Conservation (phyloP, 2,888 invertebrate species). For the Kuschelorhynchus macadamiae region DNA sequence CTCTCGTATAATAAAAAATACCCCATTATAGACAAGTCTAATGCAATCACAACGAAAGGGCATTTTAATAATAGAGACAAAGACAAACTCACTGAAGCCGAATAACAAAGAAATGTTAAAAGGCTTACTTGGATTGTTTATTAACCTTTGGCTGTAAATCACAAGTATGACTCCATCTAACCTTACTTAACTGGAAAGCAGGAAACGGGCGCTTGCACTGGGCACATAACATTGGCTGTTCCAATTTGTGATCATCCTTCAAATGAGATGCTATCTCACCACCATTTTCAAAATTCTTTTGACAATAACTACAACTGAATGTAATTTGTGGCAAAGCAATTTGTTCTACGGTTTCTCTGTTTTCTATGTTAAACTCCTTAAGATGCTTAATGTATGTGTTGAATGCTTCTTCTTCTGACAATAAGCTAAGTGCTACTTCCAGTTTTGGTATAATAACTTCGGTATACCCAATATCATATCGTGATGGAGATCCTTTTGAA, state of each 20-base stretch:
- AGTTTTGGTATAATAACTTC: slow-evolving; percentile 57
- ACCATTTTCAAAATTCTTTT: slow-evolving; percentile 31
- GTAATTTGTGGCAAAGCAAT: slow-evolving; percentile 35
- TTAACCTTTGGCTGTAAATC: no score
- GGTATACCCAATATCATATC: slow-evolving; percentile 52
- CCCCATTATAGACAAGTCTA: no score
- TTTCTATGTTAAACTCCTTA: slow-evolving; percentile 25
- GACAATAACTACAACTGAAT: slow-evolving; percentile 53
- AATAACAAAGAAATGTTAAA: no score
- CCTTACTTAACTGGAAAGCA: slow-evolving; percentile 42
- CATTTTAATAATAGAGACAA: no score
- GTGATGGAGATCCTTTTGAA: slow-evolving; percentile 27
- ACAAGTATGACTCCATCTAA: slow-evolving; percentile 50
- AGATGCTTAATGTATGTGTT: slow-evolving; percentile 17
- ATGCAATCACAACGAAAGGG: no score
- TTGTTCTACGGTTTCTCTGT: background rate
- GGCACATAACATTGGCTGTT: slow-evolving; percentile 54
- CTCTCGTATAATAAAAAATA: no score
- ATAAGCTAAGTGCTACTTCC: slow-evolving; percentile 50
- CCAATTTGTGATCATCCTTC: slow-evolving; percentile 54
- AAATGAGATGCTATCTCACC: slow-evolving; percentile 51
- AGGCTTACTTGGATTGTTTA: no score
- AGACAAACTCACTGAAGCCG: no score
- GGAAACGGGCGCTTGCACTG: slow-evolving; percentile 50
- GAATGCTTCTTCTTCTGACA: slow-evolving; percentile 25